These are phyloP conservation scores for Lasiurus borealis DNA, from an alignment of 2,113 vertebrate genomes.

Conservation along the genomic window DNA sequence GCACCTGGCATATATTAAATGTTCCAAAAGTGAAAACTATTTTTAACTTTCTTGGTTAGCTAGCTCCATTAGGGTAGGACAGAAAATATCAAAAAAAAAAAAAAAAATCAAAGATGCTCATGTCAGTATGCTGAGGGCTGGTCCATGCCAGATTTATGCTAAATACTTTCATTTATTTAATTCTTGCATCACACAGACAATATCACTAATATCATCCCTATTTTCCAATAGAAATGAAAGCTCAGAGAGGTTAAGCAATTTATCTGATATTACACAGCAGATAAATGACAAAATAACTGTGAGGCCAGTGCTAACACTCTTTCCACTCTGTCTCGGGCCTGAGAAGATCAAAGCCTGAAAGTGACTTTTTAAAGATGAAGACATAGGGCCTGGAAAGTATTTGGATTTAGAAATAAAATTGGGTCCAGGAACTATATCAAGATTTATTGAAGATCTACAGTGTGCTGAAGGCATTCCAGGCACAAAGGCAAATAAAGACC, in stretches of 20 bases:
- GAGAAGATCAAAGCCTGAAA: neutral
- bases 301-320: neutral
- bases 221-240: neutral
- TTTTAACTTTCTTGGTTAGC: neutral
- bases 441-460: neutral
- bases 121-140: neutral
- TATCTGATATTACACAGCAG: constrained; percentile 1
- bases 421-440: neutral
- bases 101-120: neutral
- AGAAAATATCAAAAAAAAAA: neutral
- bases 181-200: neutral
- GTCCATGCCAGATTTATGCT: neutral
- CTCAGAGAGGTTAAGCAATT: neutral
- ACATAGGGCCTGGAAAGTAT: neutral
- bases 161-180: neutral
- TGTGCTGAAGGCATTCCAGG: neutral
- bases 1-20: neutral
- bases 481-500: neutral
- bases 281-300: neutral
- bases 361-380: constrained; percentile 44
- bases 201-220: neutral
- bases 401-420: constrained; percentile 25
- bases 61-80: neutral
- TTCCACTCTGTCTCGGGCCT: neutral
- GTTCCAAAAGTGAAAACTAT: neutral